Conservation (phyloP, 2,113 vertebrate genomes). For the Pteronura brasiliensis region DNA sequence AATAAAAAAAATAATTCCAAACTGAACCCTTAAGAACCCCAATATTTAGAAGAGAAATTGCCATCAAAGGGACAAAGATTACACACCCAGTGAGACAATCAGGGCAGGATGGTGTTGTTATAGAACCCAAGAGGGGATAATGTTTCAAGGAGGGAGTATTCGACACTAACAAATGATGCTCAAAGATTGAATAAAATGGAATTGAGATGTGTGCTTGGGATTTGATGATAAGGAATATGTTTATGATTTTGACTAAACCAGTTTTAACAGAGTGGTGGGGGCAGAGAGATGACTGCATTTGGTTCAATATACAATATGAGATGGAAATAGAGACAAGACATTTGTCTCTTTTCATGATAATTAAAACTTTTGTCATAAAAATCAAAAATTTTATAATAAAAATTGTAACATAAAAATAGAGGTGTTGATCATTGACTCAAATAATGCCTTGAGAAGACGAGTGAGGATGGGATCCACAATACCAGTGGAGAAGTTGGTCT, state of each 20-base stretch:
- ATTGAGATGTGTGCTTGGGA: background rate
- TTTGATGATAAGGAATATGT: background rate
- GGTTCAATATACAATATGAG: background rate
- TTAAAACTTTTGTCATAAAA: background rate
- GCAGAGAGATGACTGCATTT: background rate
- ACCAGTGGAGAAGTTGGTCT: background rate
- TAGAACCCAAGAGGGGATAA: background rate
- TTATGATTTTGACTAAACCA: constrained; percentile 4
- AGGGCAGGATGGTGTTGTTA: background rate
- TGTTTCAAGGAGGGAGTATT: background rate
- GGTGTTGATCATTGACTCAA: background rate
- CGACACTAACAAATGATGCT: background rate
- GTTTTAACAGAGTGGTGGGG: background rate
- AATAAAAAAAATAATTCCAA: background rate
- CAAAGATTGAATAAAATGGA: background rate
- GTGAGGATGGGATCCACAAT: background rate
- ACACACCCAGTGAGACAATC: background rate
- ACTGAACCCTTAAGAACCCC: background rate
- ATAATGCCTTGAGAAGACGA: background rate
- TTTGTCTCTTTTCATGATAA: background rate
- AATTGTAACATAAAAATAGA: background rate
- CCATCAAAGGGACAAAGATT: background rate
- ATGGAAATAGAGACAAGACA: background rate
- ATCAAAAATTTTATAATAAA: background rate
- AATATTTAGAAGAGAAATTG: constrained; percentile 4